Conservation (phyloP, 1,140 invertebrate genomes). For the Macrotrachela quadricornifera region DNA sequence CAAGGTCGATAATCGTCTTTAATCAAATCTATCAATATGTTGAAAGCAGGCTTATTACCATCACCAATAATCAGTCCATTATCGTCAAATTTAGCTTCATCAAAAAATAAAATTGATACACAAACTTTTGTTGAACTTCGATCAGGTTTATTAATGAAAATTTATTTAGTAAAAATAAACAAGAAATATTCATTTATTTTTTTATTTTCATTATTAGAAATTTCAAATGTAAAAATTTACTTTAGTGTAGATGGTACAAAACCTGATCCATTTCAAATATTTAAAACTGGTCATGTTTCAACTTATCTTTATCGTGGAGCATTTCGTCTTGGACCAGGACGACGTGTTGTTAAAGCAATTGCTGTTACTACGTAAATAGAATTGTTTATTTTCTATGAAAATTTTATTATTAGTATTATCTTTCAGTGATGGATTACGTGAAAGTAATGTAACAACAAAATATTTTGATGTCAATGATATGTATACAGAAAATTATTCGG, state of each 20-base stretch:
- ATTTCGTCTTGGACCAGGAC: constrained; percentile 26
- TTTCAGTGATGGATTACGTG: constrained; percentile 24
- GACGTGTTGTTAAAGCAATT: constrained; percentile 24
- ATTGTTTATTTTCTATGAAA: background rate
- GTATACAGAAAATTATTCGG: background rate
- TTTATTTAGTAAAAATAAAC: background rate
- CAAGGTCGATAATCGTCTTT: no score
- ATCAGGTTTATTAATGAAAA: background rate
- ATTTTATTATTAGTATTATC: background rate
- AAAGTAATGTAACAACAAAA: constrained; percentile 27
- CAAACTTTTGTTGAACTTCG: constrained; percentile 21
- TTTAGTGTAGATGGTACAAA: constrained; percentile 30
- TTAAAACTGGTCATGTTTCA: constrained; percentile 19
- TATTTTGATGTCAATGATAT: constrained; percentile 23
- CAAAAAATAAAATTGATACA: constrained; percentile 20
- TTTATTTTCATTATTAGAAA: constrained; percentile 16
- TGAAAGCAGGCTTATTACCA: constrained; percentile 26
- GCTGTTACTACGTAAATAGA: background rate
- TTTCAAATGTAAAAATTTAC: constrained; percentile 22
- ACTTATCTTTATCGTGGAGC: constrained; percentile 29
- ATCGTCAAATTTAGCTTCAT: constrained; percentile 12
- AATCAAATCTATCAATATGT: constrained; percentile 16
- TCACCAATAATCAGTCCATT: constrained; percentile 25
- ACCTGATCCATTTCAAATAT: constrained; percentile 24
- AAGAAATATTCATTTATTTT: background rate